phyloP scores from a whole-genome alignment of 2,888 invertebrate genomes.

The Volucella inflata region DNA sequence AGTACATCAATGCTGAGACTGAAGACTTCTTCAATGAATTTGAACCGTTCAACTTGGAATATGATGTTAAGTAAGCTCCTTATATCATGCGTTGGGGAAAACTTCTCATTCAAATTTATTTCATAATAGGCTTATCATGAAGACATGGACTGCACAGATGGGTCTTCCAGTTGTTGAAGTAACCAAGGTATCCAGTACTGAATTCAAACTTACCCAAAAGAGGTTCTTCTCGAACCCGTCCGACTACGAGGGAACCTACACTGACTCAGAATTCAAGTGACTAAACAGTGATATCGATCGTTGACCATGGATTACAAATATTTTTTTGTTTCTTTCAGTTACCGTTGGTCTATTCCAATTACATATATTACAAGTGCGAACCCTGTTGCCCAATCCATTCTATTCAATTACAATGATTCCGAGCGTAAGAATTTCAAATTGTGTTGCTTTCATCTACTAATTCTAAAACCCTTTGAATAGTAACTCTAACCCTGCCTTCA shows the following conservation, averaged over 20 bases:
- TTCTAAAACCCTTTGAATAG: slow-evolving; percentile 52
- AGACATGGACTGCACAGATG: slow-evolving; percentile 95
- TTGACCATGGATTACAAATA: neutral
- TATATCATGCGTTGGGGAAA: neutral
- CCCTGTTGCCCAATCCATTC: slow-evolving; percentile 80
- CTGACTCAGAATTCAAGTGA: slow-evolving; percentile 85
- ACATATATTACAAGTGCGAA: slow-evolving; percentile 88
- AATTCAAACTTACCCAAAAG: slow-evolving; percentile 88
- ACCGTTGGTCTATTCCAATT: slow-evolving; percentile 94
- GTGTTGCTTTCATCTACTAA: neutral
- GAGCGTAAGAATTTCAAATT: slow-evolving; percentile 76
- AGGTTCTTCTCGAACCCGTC: slow-evolving; percentile 90
- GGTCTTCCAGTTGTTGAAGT: slow-evolving; percentile 92
- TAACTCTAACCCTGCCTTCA: slow-evolving; percentile 84
- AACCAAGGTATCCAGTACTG: slow-evolving; percentile 83
- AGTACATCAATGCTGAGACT: slow-evolving; percentile 91
- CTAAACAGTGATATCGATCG: slow-evolving; percentile 7
- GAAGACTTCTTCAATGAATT: slow-evolving; percentile 87
- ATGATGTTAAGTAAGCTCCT: slow-evolving; percentile 83
- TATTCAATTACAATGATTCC: slow-evolving; percentile 82
- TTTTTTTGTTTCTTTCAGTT: slow-evolving; percentile 84
- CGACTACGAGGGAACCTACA: slow-evolving; percentile 84
- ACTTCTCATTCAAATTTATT: neutral
- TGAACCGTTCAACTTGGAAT: slow-evolving; percentile 85
- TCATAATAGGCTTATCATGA: slow-evolving; percentile 87